phyloP scores from a whole-genome alignment of 2,113 vertebrate genomes.

The Uria aalge region DNA sequence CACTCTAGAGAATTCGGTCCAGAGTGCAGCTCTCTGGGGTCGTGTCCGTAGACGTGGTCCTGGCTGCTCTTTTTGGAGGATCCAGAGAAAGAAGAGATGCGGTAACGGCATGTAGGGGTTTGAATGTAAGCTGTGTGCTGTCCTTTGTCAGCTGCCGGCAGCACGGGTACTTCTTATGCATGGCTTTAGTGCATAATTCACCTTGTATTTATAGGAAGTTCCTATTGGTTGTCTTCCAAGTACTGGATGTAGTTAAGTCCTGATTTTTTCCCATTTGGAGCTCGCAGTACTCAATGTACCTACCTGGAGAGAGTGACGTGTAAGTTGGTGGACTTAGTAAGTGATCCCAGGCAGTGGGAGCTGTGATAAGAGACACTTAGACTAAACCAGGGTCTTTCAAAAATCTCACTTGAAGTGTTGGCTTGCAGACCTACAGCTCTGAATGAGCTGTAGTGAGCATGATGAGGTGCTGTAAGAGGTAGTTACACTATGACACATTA shows the following conservation, averaged over 20 bases:
- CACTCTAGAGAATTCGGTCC: background rate
- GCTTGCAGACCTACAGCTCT: background rate
- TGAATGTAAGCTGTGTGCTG: background rate
- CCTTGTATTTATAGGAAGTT: background rate
- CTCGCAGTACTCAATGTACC: background rate
- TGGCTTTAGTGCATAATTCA: background rate
- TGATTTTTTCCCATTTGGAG: background rate
- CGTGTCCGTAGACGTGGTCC: background rate
- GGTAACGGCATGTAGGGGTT: background rate
- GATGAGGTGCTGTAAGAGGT: background rate
- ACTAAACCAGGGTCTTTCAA: background rate
- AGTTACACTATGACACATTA: background rate
- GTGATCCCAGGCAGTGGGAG: background rate
- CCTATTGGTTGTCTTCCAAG: background rate
- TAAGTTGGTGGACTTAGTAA: background rate
- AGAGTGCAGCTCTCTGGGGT: background rate
- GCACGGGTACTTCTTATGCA: background rate
- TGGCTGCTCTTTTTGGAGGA: background rate
- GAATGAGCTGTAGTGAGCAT: background rate
- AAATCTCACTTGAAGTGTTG: background rate
- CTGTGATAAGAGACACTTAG: background rate
- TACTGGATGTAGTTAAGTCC: background rate
- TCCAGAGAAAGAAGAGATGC: background rate
- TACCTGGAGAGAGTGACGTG: background rate
- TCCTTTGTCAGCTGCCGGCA: background rate